A percentile compares a stretch with the other conserved stretches of the same genome.
Evolutionary conservation across 2,113 vertebrate genomes (phyloP).

Genomic region (Hiodon alosoides): DNA sequence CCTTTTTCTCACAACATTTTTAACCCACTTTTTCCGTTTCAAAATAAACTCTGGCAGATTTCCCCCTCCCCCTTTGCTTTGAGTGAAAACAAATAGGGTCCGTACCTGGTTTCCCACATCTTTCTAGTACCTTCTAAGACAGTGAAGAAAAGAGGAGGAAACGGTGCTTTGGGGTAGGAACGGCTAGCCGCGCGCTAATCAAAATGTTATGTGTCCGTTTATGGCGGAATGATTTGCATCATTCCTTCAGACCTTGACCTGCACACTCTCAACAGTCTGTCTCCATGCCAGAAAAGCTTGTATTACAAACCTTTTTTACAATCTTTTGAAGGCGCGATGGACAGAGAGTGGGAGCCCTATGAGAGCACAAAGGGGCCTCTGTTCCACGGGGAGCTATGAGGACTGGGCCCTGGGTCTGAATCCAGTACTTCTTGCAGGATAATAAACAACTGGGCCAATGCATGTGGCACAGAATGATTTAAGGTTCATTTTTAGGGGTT

Average conservation of each 20-base stretch:
- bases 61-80: background rate
- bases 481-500: background rate
- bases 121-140: background rate
- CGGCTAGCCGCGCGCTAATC: background rate
- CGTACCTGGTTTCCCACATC: background rate
- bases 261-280: background rate
- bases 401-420: background rate
- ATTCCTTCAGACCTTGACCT: background rate
- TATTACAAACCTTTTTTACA: background rate
- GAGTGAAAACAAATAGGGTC: conserved; percentile 1
- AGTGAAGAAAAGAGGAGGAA: background rate
- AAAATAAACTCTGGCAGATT: background rate
- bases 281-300: background rate
- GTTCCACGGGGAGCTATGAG: background rate
- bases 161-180: background rate
- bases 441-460: conserved; percentile 18
- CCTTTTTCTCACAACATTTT: conserved; percentile 3
- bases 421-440: conserved; percentile 11
- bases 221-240: background rate
- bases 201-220: conserved; percentile 12
- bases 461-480: background rate
- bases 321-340: background rate
- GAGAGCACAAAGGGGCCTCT: conserved; percentile 11
- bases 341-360: background rate
- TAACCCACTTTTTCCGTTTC: background rate